Evolutionary conservation across 2,888 invertebrate genomes (phyloP), one percentile per base, ranked within the genome.

Genomic region (Endotricha flammealis): DNA sequence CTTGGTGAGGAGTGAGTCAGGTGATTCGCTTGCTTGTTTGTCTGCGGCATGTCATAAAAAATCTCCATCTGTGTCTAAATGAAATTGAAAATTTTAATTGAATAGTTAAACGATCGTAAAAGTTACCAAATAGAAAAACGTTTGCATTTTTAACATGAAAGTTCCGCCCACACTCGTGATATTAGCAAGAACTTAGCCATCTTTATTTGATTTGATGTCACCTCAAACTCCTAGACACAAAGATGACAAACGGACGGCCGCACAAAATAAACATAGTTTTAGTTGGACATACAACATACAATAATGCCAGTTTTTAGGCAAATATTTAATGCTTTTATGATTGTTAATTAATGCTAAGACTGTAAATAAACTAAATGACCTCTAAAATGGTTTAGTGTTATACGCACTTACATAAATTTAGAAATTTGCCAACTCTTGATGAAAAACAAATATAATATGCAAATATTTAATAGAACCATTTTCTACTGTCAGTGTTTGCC

Each of bases 321-420:
- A 58, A 58, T 53, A 49, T 57, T 54, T 53, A 49, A 50, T 44
- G 41, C 38, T 44, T 56, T 62, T 52, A 55, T 38, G 48, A 52
- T 39, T 51, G 51, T 44, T 50, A 52, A 54, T 53, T 54, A 52
- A 45, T 50, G 43, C 42, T 46, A 37, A 36, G 16, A n/a, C n/a
- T n/a, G 22, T 17, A 38, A 33, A 29, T 29, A 28, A 35, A 32
- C 23, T 35, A 29, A 32, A 29, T 24, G 27, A 34, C 13, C 25
- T 31, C n/a, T 14, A 12, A 12, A 6, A n/a, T 5, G 20, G 9
- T 29, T 3, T 2, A 32, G 5, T 1, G 6, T 7, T 30, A 12
- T 20, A n/a, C n/a, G n/a, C n/a, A n/a, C n/a, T n/a, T n/a, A n/a
- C n/a, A n/a, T n/a, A n/a, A n/a, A n/a, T n/a, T n/a, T n/a, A n/a